phyloP scores from a whole-genome alignment of 2,888 invertebrate genomes.

The Nowickia ferox region DNA sequence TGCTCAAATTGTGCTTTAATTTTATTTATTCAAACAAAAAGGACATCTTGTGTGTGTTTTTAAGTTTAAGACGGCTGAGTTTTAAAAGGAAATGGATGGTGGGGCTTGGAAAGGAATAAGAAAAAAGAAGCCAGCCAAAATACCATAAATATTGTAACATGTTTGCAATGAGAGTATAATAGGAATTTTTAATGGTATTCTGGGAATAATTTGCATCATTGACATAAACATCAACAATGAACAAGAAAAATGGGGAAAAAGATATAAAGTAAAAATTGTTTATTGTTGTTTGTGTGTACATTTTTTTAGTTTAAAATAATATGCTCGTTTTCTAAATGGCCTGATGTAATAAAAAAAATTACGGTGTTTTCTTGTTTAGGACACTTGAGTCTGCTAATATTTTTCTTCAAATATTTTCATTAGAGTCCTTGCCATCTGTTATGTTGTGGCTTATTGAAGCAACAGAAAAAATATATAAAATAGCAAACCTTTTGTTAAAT shows the following conservation, averaged over 20 bases:
- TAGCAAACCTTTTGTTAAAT: no score
- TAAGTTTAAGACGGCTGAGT: neutral
- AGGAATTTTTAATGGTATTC: constrained; percentile 48
- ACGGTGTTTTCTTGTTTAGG: no score
- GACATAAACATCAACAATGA: constrained; percentile 45
- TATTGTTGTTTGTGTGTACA: neutral
- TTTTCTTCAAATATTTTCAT: no score
- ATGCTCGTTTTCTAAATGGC: no score
- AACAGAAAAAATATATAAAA: no score
- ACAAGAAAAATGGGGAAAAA: neutral
- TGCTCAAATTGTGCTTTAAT: constrained; percentile 51
- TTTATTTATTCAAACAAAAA: constrained; percentile 39
- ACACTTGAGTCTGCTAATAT: no score
- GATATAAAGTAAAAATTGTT: constrained; percentile 15
- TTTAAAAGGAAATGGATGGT: neutral
- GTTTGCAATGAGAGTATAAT: constrained; percentile 3
- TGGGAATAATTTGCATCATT: constrained; percentile 58
- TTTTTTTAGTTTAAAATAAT: neutral
- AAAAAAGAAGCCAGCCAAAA: neutral
- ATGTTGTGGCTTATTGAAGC: no score
- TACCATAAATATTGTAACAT: constrained; percentile 40
- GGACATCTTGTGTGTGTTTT: neutral
- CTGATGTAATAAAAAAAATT: no score
- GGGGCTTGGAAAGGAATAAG: neutral
- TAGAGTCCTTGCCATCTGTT: no score